Evolutionary conservation across 2,888 invertebrate species (phyloP), one percentile per base, ranked within the genome.

Genomic region (Microplitis deprimator): DNA sequence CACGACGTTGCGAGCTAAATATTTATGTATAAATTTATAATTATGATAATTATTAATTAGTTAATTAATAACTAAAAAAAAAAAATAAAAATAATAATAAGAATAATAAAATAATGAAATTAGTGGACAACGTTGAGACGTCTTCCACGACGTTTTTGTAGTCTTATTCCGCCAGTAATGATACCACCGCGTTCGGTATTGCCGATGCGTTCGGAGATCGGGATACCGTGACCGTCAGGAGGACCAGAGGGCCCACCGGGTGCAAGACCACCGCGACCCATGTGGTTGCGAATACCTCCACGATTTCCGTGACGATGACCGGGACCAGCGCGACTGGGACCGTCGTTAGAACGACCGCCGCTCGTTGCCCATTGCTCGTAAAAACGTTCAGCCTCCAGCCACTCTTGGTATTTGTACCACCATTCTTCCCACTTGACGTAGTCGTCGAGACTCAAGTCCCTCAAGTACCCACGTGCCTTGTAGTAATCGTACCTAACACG

Each of bases 401-500:
- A 97, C 89, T 96, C 96, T 89, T 96, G 96, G 89, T 97, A 97
- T 84, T 95, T 94, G 91, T 96, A 96, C 96, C 96, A 97, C 97
- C 97, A 97, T 88, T 96, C 96, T 90, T 97, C 97, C 96, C 97
- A 97, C 89, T 96, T 96, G 79, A 96, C 93, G 88, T 96, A 97
- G 89, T 97, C 96, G 84, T 96, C 93, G 41, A 95, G 91, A 0
- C 93, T 92, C 38, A 95, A 91, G 90, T 96, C 96, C 80, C 96
- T 91, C 70, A 97, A 91, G 85, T 96, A 96, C 0, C 96, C 96
- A 73, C 96, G 92, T 88, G 96, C 95, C 91, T 96, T 96, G 90
- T 97, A 97, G 90, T 96, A 96, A 85, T 96, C 95, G 88, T 96
- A 96, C 77, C 97, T 93, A 5, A 96, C 96, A 65, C 96, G 92